Evolutionary conservation across 2,113 vertebrate species (phyloP).

Genomic region (Mesitornis unicolor): DNA sequence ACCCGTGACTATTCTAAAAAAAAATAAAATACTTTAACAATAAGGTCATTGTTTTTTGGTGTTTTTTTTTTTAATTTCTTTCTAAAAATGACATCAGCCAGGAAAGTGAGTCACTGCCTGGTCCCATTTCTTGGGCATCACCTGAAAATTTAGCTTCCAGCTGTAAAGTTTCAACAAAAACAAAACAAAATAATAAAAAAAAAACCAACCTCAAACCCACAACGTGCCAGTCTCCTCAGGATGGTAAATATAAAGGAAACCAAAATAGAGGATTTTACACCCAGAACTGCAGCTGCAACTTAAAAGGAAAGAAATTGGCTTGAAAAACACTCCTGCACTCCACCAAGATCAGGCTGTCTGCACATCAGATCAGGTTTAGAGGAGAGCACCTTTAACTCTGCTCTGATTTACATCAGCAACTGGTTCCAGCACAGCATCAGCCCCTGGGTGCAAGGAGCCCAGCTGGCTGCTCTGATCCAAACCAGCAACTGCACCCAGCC

Average conservation of each 20-base stretch:
- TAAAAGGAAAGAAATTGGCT: neutral
- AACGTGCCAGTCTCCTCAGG: neutral
- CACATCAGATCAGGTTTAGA: neutral
- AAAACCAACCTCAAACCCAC: neutral
- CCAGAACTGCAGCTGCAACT: neutral
- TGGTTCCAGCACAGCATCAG: accelerated
- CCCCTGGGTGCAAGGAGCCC: neutral
- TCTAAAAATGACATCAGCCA: neutral
- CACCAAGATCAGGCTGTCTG: accelerated
- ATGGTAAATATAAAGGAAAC: neutral
- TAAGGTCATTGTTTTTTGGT: neutral
- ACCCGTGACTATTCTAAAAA: neutral
- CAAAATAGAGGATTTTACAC: neutral
- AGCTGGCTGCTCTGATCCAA: neutral
- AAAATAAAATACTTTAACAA: neutral
- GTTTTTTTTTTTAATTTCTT: neutral
- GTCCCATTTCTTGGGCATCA: neutral
- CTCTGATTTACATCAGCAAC: neutral
- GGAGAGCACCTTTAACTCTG: neutral
- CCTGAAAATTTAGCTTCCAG: slow-evolving; percentile 18
- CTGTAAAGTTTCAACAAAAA: neutral
- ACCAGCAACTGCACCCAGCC: neutral
- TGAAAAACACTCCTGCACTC: neutral
- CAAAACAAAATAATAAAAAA: neutral
- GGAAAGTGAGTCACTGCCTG: neutral